Conservation (phyloP, 2,113 vertebrate species). For the Dendrocopos noguchii region DNA sequence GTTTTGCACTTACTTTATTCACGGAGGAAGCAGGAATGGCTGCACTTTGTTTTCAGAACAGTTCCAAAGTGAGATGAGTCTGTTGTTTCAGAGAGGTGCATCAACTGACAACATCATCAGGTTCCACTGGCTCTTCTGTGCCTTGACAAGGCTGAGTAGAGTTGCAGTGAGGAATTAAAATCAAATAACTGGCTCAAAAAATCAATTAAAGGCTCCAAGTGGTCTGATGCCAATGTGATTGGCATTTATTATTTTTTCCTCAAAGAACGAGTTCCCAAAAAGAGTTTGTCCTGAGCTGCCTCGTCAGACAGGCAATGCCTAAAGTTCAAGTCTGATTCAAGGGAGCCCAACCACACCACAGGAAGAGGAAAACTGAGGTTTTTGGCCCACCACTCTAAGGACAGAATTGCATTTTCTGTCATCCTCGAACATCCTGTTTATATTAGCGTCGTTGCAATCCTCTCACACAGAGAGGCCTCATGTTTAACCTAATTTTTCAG, state of each 20-base stretch:
- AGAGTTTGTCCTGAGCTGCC: neutral
- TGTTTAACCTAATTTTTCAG: constrained; percentile 18
- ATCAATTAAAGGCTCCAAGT: constrained; percentile 46
- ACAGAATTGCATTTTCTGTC: constrained; percentile 5
- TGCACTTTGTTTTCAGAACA: neutral
- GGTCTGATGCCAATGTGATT: constrained; percentile 1
- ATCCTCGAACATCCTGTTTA: constrained; percentile 5
- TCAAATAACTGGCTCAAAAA: constrained; percentile 35
- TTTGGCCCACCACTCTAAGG: neutral
- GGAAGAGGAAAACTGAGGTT: neutral
- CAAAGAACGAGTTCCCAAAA: neutral
- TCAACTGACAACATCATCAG: constrained; percentile 28
- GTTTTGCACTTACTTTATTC: neutral
- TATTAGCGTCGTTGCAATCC: constrained; percentile 4
- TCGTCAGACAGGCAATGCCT: neutral
- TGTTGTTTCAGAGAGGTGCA: constrained; percentile 3
- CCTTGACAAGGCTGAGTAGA: constrained; percentile 3
- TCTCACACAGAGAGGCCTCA: neutral
- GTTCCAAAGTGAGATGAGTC: neutral
- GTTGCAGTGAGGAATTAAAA: constrained; percentile 26
- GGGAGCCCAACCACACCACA: neutral
- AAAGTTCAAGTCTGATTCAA: neutral
- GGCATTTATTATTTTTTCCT: constrained; percentile 1
- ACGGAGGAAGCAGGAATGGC: neutral
- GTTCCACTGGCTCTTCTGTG: constrained; percentile 20